Base-by-base conservation (phyloP, 2,113 vertebrate genomes). In the Lota lota region DNA sequence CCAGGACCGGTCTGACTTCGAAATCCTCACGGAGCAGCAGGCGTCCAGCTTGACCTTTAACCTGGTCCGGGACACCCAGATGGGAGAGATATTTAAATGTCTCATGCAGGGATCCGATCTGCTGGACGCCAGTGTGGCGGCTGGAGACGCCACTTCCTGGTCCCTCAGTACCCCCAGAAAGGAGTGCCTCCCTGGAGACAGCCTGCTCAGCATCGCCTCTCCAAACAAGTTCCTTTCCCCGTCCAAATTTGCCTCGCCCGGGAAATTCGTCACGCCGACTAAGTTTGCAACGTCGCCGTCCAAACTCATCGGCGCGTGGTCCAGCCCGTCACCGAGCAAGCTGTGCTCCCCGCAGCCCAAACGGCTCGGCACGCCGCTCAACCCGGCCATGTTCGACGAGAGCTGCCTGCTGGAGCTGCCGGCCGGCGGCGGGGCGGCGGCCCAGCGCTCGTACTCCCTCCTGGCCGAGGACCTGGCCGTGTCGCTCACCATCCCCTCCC, bases 1-100 rank as follows among this genome's bases (percentile, higher is more conserved):
- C 16, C 77, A 90, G 15, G 90, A 93, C 72, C 96, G 92, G 79
- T 75, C 94, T 3, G 95, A 97, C 86, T 92, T 94, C 8, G 92
- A 97, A 64, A 94, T 97, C 53, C 95, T 99, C 28, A 99, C 96
- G 1, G 97, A 99, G 28, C 95, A 97, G 15, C 95, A 96, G 68
- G 88, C 95, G 0, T 96, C 95, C 66, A 97, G 94, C 83, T 90
- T 98, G 54, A 98, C 97, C 0, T 99, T 97, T 83, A 97, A 98
- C 87, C 90, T 98, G 67, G 95, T 96, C 1, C 94, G 94, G 65
- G 97, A 99, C 88, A 94, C 95, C 75, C 96, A 98, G 64, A 99
- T 99, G 97, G 97, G 96, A 68, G 97, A 98, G 69, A 96, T 99
- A 80, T 99, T 99, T 85, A 97, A 95, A 84, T 96, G 94, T 83